Evolutionary conservation across 1,140 invertebrate genomes (phyloP), one percentile per base, ranked within the genome.

Genomic region (Acyrthosiphon pisum): DNA sequence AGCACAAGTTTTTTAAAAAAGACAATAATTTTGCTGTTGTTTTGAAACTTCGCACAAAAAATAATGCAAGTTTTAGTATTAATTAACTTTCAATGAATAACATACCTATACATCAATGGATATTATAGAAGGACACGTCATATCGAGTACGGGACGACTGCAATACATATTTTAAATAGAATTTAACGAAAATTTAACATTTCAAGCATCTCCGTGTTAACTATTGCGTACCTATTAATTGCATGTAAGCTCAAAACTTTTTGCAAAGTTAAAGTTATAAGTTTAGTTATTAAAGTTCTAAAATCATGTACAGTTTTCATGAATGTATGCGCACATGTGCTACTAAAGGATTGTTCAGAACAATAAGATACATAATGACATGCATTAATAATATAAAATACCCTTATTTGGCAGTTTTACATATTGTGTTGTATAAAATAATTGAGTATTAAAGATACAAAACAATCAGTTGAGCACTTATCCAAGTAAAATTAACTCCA

Each of bases 301-400:
- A 8, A n/a, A 89, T 56, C 35, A 6, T 89, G 9, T 53, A 53
- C 8, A 53, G 11, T 56, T 56, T 89, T 53, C n/a, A 23, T n/a
- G 22, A 56, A 89, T n/a, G 7, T 18, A 56, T 35, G n/a, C 3
- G 14, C 48, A 37, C 88, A 56, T 89, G 35, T 89, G 20, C 37
- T 41, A n/a, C 20, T 11, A 48, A 35, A 48, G 48, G 44, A 30
- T 87, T 48, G 46, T 48, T 87, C 18, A 30, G 7, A 89, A 53
- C 23, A 89, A 53, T 89, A 37, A 26, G n/a, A 56, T 89, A 89
- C n/a, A 37, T 9, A 50, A 87, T 48, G 14, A 50, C 46, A 6
- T 87, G n/a, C 22, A 87, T 48, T 48, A 87, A 48, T 87, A 30
- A 86, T 86, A 46, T 86, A 86, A 53, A 53, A 86, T 48, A n/a